These are phyloP conservation scores for Oreochromis tanganicae DNA, from an alignment of 2,113 vertebrate genomes.

Conservation along the genomic window DNA sequence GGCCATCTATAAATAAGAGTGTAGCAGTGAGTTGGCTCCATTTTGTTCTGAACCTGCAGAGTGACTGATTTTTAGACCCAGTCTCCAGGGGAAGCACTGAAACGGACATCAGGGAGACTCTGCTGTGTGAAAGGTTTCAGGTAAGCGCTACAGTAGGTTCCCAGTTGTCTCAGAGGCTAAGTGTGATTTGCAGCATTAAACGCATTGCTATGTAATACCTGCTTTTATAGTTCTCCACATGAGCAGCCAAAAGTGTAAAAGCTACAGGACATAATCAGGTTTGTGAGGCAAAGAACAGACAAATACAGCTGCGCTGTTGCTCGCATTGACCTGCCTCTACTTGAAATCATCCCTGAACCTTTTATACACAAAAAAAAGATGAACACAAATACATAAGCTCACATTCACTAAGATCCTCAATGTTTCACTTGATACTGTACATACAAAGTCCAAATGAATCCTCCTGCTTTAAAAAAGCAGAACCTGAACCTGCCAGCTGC, in stretches of 20 bases:
- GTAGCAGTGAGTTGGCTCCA: slow-evolving; percentile 7
- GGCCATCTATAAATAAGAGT: slow-evolving; percentile 41
- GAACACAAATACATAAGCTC: background rate
- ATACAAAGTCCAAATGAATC: background rate
- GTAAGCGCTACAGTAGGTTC: background rate
- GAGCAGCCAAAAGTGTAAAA: background rate
- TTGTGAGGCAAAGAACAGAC: background rate
- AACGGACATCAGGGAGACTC: background rate
- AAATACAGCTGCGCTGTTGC: background rate
- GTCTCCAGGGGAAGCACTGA: slow-evolving; percentile 3
- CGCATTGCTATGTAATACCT: background rate
- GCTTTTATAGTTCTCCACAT: background rate
- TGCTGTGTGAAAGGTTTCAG: background rate
- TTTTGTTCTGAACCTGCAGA: slow-evolving; percentile 17
- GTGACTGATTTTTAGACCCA: slow-evolving; percentile 14
- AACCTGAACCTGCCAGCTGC: too few relatives aligned
- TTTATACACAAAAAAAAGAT: background rate
- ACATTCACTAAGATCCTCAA: background rate
- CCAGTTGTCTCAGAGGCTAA: background rate
- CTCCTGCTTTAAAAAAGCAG: background rate
- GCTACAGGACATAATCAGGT: background rate
- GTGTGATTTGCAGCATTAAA: background rate
- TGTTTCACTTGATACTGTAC: background rate
- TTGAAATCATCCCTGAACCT: background rate
- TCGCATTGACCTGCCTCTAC: background rate